Conservation (phyloP, 2,797 vertebrate species). For the Ptychadena robeensis region DNA sequence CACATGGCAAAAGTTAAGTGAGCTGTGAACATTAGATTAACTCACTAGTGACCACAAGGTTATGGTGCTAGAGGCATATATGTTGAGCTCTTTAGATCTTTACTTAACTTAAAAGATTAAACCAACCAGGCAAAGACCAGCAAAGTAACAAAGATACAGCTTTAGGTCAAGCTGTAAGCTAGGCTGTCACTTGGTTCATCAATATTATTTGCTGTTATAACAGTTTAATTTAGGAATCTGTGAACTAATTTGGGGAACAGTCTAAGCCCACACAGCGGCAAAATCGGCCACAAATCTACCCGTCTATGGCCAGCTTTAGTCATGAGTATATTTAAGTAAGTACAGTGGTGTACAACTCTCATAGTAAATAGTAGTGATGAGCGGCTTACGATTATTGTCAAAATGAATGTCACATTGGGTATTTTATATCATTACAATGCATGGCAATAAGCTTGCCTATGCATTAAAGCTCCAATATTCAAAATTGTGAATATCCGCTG, state of each 20-base stretch:
- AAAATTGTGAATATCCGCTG: too few species aligned
- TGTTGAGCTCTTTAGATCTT: slow-evolving; percentile 20
- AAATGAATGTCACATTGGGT: too few species aligned
- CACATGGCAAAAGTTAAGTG: slow-evolving; percentile 11
- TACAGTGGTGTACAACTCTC: too few species aligned
- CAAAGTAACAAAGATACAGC: neutral
- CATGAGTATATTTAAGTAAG: too few species aligned
- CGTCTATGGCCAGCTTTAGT: too few species aligned
- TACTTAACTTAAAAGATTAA: slow-evolving; percentile 27
- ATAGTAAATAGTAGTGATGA: too few species aligned
- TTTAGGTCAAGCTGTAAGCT: slow-evolving; percentile 24
- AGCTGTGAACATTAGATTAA: slow-evolving; percentile 36
- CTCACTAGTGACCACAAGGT: slow-evolving; percentile 39
- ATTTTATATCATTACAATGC: too few species aligned
- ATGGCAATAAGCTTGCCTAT: too few species aligned
- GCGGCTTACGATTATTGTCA: too few species aligned
- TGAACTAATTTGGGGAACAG: neutral
- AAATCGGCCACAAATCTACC: too few species aligned
- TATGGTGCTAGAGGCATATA: slow-evolving; percentile 19
- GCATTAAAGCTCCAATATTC: too few species aligned
- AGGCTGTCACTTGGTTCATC: slow-evolving; percentile 28
- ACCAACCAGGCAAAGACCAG: slow-evolving; percentile 4
- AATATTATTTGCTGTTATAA: slow-evolving; percentile 19
- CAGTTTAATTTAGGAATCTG: slow-evolving; percentile 8
- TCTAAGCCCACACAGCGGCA: too few species aligned